Conservation (phyloP, 2,113 vertebrate species). For the Gila orcuttii region DNA sequence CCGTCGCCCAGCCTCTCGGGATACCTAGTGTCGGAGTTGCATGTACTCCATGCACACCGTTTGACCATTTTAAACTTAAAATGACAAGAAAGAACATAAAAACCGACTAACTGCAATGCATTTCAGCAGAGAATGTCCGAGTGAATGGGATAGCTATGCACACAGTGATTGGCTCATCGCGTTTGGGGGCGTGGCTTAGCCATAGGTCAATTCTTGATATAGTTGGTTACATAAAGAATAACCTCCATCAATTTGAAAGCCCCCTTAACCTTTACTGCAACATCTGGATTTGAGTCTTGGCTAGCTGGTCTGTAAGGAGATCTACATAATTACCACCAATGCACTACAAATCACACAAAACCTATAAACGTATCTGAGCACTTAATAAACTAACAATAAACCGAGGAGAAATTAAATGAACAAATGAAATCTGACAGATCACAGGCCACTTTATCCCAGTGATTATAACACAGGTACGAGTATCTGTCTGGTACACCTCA, state of each 20-base stretch:
- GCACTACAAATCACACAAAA: not conserved
- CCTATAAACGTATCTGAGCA: not conserved
- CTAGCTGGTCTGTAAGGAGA: not conserved
- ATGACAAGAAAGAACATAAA: no score
- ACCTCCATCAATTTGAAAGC: no score
- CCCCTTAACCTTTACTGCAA: not conserved
- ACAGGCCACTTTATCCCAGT: not conserved
- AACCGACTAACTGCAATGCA: no score
- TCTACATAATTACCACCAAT: not conserved
- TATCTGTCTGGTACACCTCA: not conserved
- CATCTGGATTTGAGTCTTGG: not conserved
- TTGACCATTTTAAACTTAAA: no score
- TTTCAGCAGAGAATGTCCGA: no score
- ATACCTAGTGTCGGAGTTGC: no score
- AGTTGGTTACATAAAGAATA: not conserved
- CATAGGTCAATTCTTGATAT: not conserved
- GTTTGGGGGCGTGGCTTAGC: no score
- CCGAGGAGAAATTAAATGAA: not conserved
- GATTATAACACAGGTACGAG: not conserved
- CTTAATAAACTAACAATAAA: not conserved
- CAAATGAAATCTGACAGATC: not conserved
- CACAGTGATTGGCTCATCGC: no score
- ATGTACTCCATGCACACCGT: no score
- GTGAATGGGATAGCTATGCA: no score
- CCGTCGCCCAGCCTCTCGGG: no score